Base-by-base conservation (phyloP, 53 echinoderm and acorn worm species). In the Zoroaster sp. region DNA sequence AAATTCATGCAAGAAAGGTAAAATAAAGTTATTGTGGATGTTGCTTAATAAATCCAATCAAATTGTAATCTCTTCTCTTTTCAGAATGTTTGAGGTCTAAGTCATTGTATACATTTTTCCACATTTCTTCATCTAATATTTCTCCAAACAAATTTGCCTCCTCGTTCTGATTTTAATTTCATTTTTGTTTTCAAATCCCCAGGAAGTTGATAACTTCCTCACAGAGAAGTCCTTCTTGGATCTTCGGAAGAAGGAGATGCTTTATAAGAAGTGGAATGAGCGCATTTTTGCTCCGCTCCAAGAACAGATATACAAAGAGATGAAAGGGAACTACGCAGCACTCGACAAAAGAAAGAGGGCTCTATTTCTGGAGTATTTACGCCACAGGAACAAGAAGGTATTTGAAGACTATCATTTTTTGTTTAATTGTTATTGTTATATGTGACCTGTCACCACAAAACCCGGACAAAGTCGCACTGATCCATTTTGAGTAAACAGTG, bases 211-310 rank as follows among this genome's bases (percentile, higher is more conserved):
- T 51, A 92, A 99, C 77, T 94, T 81, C 42, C 87, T 99, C 36
- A 91, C 93, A 31, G 91, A 96, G 80, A 99, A 96, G 71, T 88
- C 94, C 17, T 99, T 96, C 90, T 77, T 99, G 11, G 99, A 99
- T 45, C 89, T 94, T 5, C 89, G 99, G 15, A 99, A 96, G 88
- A 99, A 99, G 49, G 99, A 99, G 75, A 94, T 99, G 93, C 92
- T 99, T 32, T 92, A 99, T 68, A 99, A 99, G 87, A 96, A 96
- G 74, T 99, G 99, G 96, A 93, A 91, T 34, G 99, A 99, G 77
- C 70, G 91, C 78, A 93, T 99, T 23, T 89, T 87, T 65, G 99
- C 94, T 21, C 99, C 99, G 17, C 91, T 96, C 11, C 90, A 96
- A 45, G 93, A 87, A 12, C 90, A 93, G 88, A 93, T 96, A n/a